Evolutionary conservation across 1,140 invertebrate species (phyloP).

Genomic region (Cyrtorhinus lividipennis): DNA sequence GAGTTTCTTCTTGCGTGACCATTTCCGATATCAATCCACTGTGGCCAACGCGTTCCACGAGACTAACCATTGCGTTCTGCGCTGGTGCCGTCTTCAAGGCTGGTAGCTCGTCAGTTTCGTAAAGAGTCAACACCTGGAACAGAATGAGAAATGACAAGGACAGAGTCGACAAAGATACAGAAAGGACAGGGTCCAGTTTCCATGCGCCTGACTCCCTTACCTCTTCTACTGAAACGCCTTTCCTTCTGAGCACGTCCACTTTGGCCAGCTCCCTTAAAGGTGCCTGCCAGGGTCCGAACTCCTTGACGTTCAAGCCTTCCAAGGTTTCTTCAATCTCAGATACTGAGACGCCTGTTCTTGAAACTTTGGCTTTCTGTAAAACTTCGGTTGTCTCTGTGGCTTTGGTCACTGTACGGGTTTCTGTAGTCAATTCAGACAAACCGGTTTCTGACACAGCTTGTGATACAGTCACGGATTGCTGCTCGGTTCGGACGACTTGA

Average conservation of each 20-base stretch:
- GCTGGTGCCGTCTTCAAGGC: constrained; percentile 57
- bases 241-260: constrained; percentile 56
- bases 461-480: constrained; percentile 18
- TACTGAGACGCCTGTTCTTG: constrained; percentile 36
- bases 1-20: constrained; percentile 54
- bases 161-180: neutral
- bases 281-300: constrained; percentile 62
- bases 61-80: constrained; percentile 62
- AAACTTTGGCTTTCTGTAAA: constrained; percentile 32
- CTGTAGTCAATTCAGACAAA: constrained; percentile 21
- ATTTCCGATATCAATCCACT: constrained; percentile 63
- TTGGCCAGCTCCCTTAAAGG: constrained; percentile 64
- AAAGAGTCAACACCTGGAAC: constrained; percentile 29
- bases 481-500: neutral
- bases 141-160: neutral
- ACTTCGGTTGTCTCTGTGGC: constrained; percentile 29
- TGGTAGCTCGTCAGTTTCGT: constrained; percentile 61
- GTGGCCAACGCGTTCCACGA: constrained; percentile 65
- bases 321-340: constrained; percentile 59
- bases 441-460: constrained; percentile 18
- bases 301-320: constrained; percentile 52
- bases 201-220: too few species aligned
- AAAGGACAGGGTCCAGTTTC: too few species aligned
- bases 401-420: constrained; percentile 17
- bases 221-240: constrained; percentile 57